A percentile compares a stretch with the other conserved stretches of the same genome.
Evolutionary conservation across 2,113 vertebrate species (phyloP).

Genomic region (Bubalus kerabau): DNA sequence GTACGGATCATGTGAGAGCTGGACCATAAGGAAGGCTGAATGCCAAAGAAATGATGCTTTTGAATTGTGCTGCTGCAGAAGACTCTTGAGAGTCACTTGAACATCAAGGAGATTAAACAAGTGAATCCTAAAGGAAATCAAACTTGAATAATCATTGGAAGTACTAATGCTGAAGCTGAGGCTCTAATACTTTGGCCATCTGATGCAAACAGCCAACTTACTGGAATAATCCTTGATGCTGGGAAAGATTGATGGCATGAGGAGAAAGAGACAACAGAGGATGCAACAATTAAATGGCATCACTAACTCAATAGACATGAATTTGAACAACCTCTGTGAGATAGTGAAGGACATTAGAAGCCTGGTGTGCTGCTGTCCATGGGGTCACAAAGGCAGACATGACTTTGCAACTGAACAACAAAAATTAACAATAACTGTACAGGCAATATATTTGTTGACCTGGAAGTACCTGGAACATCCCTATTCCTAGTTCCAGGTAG

Average conservation of each 20-base stretch:
- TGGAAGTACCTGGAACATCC: neutral
- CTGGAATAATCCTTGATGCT: neutral
- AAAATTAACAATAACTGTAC: neutral
- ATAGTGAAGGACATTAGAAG: neutral
- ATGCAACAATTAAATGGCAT: neutral
- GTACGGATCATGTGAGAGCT: neutral
- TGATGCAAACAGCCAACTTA: neutral
- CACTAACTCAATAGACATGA: neutral
- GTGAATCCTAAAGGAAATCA: neutral
- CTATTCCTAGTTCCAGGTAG: neutral
- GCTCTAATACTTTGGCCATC: neutral
- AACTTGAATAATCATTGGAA: neutral
- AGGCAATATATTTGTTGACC: neutral
- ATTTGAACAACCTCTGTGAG: neutral
- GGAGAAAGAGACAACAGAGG: neutral
- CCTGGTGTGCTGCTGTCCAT: neutral
- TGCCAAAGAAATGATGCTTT: neutral
- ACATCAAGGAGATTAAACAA: neutral
- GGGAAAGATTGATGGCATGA: neutral
- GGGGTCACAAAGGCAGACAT: neutral
- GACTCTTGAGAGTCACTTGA: neutral
- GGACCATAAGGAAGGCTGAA: neutral
- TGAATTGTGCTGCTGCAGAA: neutral
- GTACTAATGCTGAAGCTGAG: neutral
- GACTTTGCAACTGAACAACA: neutral